Evolutionary conservation across 2,797 vertebrate species (phyloP).

Genomic region (Galago senegalensis): DNA sequence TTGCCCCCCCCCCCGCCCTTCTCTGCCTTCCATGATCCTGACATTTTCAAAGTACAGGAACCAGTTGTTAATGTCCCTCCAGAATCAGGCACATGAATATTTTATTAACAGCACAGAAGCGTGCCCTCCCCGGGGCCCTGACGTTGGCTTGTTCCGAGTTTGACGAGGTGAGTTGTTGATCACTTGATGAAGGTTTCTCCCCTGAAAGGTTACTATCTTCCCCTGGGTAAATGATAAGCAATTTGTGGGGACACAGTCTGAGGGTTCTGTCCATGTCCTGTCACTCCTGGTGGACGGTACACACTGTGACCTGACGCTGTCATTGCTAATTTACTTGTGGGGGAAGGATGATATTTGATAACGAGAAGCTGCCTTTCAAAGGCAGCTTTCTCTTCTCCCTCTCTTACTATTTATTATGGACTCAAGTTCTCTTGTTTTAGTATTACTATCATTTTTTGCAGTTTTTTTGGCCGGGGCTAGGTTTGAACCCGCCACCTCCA

Average conservation of each 20-base stretch:
- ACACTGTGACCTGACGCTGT: too few relatives aligned
- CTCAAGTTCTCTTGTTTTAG: neutral
- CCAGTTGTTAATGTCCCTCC: neutral
- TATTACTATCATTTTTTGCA: too few relatives aligned
- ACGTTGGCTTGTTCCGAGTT: neutral
- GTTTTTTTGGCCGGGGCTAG: too few relatives aligned
- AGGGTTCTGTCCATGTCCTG: neutral
- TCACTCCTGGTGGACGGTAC: neutral
- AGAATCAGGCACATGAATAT: neutral
- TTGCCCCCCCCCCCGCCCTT: too few relatives aligned
- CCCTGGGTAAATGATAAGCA: neutral
- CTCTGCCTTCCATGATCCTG: accelerated
- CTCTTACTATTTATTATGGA: neutral
- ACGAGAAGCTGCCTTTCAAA: neutral
- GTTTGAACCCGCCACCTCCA: too few relatives aligned
- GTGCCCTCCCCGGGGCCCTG: accelerated
- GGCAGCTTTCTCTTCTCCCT: neutral
- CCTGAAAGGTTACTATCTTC: neutral
- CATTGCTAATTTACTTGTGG: too few relatives aligned
- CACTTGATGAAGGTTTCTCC: neutral
- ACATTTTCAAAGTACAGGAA: accelerated
- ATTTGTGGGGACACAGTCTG: neutral
- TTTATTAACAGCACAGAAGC: neutral
- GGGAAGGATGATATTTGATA: neutral
- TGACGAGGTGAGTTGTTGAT: neutral